Evolutionary conservation across 2,113 vertebrate genomes (phyloP), one percentile per base, ranked within the genome.

Genomic region (Oncorhynchus clarkii): DNA sequence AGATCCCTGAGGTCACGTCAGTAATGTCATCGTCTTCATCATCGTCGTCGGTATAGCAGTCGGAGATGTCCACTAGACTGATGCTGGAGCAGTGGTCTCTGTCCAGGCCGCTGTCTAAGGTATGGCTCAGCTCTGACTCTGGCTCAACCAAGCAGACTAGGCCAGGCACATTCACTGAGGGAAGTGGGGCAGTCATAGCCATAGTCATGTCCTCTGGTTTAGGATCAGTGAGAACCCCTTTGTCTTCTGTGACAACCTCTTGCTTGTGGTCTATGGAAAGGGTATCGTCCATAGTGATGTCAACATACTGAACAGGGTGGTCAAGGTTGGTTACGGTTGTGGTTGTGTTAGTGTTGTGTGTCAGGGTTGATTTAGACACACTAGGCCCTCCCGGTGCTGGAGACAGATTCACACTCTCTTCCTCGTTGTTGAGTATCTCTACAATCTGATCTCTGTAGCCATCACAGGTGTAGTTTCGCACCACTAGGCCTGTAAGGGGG

Each of bases 1-100:
- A 95, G 84, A 95, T 81, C 0, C 95, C 95, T 0, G 94, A 96
- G 31, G 96, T 95, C 65, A 95, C 85, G 20, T 97, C 95, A 0
- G 94, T 92, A 3, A 92, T 89, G 59, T 96, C 96, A 0, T 95
- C 89, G 0, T 76, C 66, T 29, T 57, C 67, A 0, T 90, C 85
- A 22, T 45, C 39, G 39, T 94, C 94, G 0, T 94, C 93, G 3
- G 94, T 94, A 0, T 95, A 96, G 73, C 90, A 90, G 22, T 93
- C 95, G 0, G 95, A 93, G 29, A 71, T 87, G 72, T 94, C 93
- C 0, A 90, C 89, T 0, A 94, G 93, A 78, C 92, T 92, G 66
- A 89, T 2, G 0, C 90, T 88, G 51, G 94, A 94, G 83, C 85
- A 62, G 59, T 22, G 82, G 5, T 88, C 93, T 54, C 81, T 91